Evolutionary conservation across 1,140 invertebrate genomes (phyloP).

Genomic region (Mya arenaria): DNA sequence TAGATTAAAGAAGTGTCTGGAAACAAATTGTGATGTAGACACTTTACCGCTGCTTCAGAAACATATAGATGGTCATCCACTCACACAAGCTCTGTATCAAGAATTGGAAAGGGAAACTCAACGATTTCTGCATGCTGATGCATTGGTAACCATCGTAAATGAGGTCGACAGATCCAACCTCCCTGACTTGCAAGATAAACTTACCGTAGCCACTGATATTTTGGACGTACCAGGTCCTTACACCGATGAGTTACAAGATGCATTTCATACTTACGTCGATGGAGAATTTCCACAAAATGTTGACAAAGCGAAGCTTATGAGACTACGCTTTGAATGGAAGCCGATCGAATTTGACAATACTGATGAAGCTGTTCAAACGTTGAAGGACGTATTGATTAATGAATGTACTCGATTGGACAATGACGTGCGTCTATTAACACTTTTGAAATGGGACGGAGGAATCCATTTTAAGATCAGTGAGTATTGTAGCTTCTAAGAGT

Average conservation of each 20-base stretch:
- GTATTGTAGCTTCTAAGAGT: too few species aligned
- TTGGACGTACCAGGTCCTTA: background rate
- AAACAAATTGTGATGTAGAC: background rate
- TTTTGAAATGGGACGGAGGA: too few species aligned
- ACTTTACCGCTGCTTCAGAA: background rate
- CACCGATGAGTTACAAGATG: background rate
- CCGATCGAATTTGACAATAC: too few species aligned
- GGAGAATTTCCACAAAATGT: too few species aligned
- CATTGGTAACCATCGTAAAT: background rate
- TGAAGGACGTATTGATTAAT: too few species aligned
- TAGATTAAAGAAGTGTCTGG: background rate
- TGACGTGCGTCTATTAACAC: too few species aligned
- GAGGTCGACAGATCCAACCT: background rate
- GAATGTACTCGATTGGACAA: too few species aligned
- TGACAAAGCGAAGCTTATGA: too few species aligned
- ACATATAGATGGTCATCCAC: background rate
- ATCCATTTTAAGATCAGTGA: too few species aligned
- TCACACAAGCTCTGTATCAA: background rate
- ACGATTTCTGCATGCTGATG: background rate
- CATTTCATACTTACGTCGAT: too few species aligned
- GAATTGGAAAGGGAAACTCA: background rate
- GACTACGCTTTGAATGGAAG: too few species aligned
- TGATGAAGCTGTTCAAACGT: too few species aligned
- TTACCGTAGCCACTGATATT: background rate
- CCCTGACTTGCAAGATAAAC: background rate